A percentile compares a stretch with the other conserved stretches of the same genome.
These are phyloP conservation scores for Hylaea fasciaria DNA, from an alignment of 2,888 invertebrate genomes.

Conservation along the genomic window DNA sequence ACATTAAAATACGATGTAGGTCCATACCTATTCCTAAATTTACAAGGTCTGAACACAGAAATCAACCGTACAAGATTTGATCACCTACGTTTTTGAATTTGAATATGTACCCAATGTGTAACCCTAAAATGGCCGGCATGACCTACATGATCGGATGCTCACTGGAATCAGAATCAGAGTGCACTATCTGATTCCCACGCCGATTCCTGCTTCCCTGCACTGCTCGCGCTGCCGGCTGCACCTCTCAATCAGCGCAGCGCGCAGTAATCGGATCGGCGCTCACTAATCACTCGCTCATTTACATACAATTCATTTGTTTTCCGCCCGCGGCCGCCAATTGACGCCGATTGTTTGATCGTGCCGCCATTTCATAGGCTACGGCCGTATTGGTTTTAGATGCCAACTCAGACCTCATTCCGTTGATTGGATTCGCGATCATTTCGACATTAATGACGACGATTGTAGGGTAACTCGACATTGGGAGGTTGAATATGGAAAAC, in stretches of 20 bases:
- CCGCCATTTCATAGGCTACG: conserved; percentile 26
- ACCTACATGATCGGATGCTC: too few species aligned
- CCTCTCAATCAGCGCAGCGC: conserved; percentile 31
- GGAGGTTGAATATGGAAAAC: conserved; percentile 8
- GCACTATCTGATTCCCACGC: too few species aligned
- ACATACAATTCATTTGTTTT: conserved; percentile 45
- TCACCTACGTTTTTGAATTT: too few species aligned
- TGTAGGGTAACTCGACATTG: conserved; percentile 13
- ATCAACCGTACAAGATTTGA: too few species aligned
- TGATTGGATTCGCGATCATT: conserved; percentile 29
- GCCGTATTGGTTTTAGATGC: conserved; percentile 31
- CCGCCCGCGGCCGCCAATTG: conserved; percentile 22
- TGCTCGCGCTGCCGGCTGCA: conserved; percentile 11
- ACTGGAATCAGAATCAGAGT: too few species aligned
- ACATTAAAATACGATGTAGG: too few species aligned
- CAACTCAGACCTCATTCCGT: conserved; percentile 29
- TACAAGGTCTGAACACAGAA: too few species aligned
- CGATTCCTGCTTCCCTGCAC: too few species aligned
- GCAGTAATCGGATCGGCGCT: conserved; percentile 36
- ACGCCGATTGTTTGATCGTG: conserved; percentile 35
- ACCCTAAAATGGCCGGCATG: too few species aligned
- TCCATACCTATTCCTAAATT: too few species aligned
- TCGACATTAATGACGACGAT: conserved; percentile 10
- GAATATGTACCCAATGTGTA: too few species aligned
- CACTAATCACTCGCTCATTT: conserved; percentile 45